Base-by-base conservation (phyloP, 2,888 invertebrate genomes). In the Microctonus hyperodae region DNA sequence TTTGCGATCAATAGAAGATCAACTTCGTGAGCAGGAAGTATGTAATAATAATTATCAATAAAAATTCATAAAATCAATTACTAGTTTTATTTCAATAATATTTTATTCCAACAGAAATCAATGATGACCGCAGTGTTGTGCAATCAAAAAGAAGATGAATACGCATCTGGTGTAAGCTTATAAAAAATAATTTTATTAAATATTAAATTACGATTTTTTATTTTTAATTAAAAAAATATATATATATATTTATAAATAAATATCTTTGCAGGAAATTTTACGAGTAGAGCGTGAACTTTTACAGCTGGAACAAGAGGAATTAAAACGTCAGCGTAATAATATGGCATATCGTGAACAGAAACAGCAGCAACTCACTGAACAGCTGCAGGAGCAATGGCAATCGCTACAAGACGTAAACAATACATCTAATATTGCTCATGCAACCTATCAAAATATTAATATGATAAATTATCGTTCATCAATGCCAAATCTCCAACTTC, bases 221-320 rank as follows among this genome's bases (percentile, higher is more conserved):
- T 11, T 16, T 44, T 44, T 44, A 13, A n/a, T 5, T 11, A 40
- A n/a, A n/a, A n/a, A n/a, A n/a, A n/a, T n/a, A n/a, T n/a, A n/a
- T n/a, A n/a, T n/a, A n/a, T n/a, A n/a, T n/a, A n/a, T n/a, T n/a
- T n/a, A n/a, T n/a, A n/a, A n/a, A n/a, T n/a, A n/a, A 40, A n/a
- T 40, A 7, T 44, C 44, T 70, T 64, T 51, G 44, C 73, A 89
- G 89, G 90, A 92, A 82, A 91, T 93, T 23, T 86, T 93, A 35
- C 90, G 92, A 72, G 92, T 93, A 70, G 93, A 93, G 84, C 88
- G 92, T 53, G 93, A 93, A 83, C 85, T 93, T 1, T 82, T 92
- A 4, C 92, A 93, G 80, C 82, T 91, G 55, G 92, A 94, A 79
- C 91, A 91, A 81, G 93, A 93, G 79, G 92, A 93, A 79, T 78